Base-by-base conservation (phyloP, 2,888 invertebrate genomes). In the Steromphala cineraria region DNA sequence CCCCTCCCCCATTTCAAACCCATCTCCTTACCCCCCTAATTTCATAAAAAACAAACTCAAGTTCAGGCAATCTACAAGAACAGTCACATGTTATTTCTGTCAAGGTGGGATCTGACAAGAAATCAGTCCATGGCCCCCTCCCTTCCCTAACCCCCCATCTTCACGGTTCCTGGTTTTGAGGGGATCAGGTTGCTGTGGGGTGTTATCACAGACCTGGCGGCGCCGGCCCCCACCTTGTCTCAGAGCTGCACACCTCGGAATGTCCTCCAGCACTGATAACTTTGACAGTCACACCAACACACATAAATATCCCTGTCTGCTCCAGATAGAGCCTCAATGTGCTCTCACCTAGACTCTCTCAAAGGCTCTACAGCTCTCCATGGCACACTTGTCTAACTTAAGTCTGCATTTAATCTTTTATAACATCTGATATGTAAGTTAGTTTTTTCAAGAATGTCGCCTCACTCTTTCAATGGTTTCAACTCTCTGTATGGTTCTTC, bases 201-300 rank as follows among this genome's bases (percentile, higher is more conserved):
- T 71, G 71, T 71, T 71, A 53, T 53, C 75, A 21, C 75, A 75
- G 75, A 75, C 75, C 21, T 19, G 21, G 28, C 21, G 75, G 53
- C 75, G 75, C 75, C 75, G 24, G 21, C 52, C 24, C 75, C 31
- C 53, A 75, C 75, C 75, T 75, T 75, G 75, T 53, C 52, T 75
- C 53, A 3, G 52, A 28, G 52, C 75, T 53, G 53, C 21, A 24
- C 52, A 52, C 75, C 53, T 75, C 53, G 75, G 53, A 75, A 75
- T 75, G 75, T 75, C 75, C 75, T 53, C 75, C 21, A 53, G 52
- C 75, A 52, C 53, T 52, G 75, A 75, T 75, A 75, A 75, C 24
- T 75, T 75, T 75, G 75, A 75, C 75, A 75, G 52, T 75, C 53
- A 53, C 53, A 53, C 75, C 52, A 75, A 75, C 75, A 75, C 67